Evolutionary conservation across 2,113 vertebrate species (phyloP).

Genomic region (Antigone vipio): DNA sequence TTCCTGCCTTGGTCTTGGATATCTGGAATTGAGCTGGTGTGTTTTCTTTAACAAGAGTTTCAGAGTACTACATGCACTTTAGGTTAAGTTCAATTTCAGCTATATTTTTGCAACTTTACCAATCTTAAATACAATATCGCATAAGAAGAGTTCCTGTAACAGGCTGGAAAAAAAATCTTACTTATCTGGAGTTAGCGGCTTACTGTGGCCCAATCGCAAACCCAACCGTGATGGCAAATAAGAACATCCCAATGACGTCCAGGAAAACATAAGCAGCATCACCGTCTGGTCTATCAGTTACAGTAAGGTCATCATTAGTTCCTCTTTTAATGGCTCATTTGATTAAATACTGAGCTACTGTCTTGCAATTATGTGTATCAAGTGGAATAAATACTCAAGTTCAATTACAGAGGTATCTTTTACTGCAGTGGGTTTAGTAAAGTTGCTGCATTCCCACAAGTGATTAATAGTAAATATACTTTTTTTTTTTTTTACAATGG

Average conservation of each 20-base stretch:
- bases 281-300: slow-evolving; percentile 45
- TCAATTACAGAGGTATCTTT: slow-evolving; percentile 70
- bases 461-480: slow-evolving; percentile 48
- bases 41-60: slow-evolving; percentile 60
- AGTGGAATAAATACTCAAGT: slow-evolving; percentile 67
- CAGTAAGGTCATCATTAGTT: slow-evolving; percentile 62
- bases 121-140: neutral
- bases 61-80: slow-evolving; percentile 31
- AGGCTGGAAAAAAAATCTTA: neutral
- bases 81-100: slow-evolving; percentile 50
- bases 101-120: slow-evolving; percentile 19
- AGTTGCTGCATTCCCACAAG: slow-evolving; percentile 54
- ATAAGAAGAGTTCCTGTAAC: neutral
- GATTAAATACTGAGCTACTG: slow-evolving; percentile 69
- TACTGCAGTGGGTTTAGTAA: slow-evolving; percentile 60
- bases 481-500: slow-evolving; percentile 65
- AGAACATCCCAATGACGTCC: neutral
- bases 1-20: slow-evolving; percentile 17
- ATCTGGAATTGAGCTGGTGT: slow-evolving; percentile 49
- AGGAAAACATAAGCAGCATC: slow-evolving; percentile 29
- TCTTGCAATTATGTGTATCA: slow-evolving; percentile 67
- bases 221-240: neutral
- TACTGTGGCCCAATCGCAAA: neutral
- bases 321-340: slow-evolving; percentile 71
- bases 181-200: neutral